Percentiles rank a stretch among this genome's conserved stretches.
Conservation (phyloP, 2,888 invertebrate species). For the Stenoptilia bipunctidactyla region DNA sequence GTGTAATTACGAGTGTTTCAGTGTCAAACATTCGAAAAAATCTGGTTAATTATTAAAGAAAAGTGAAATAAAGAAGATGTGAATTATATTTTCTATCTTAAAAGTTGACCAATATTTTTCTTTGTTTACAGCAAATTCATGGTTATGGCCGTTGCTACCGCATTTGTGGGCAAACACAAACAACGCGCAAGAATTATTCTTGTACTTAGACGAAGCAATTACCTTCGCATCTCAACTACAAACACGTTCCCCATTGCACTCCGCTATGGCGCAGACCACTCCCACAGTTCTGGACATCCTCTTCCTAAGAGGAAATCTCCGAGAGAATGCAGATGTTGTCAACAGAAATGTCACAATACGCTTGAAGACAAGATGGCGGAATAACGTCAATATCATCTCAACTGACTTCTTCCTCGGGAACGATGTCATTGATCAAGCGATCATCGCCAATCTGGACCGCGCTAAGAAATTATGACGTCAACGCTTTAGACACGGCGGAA, state of each 20-base stretch:
- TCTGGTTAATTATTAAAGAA: too few relatives aligned
- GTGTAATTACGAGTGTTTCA: too few relatives aligned
- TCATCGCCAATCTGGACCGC: slow-evolving; percentile 60
- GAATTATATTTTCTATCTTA: background rate
- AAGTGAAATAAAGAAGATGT: too few relatives aligned
- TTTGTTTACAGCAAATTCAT: slow-evolving; percentile 61
- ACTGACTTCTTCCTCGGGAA: slow-evolving; percentile 81
- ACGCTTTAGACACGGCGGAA: slow-evolving; percentile 37
- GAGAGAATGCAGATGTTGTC: slow-evolving; percentile 74
- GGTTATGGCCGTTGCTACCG: slow-evolving; percentile 74
- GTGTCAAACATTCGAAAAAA: too few relatives aligned
- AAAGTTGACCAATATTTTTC: background rate
- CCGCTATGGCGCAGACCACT: slow-evolving; percentile 83
- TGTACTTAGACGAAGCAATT: slow-evolving; percentile 50
- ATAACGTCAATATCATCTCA: slow-evolving; percentile 78
- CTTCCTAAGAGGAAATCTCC: slow-evolving; percentile 71
- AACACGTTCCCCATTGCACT: slow-evolving; percentile 64
- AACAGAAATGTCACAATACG: slow-evolving; percentile 80
- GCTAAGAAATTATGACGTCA: slow-evolving; percentile 53
- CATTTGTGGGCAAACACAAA: slow-evolving; percentile 76
- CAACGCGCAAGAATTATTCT: slow-evolving; percentile 38
- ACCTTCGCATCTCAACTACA: slow-evolving; percentile 42
- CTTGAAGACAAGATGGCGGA: slow-evolving; percentile 76
- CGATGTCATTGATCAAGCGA: slow-evolving; percentile 77
- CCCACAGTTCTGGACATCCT: slow-evolving; percentile 75